A percentile compares a stretch with the other conserved stretches of the same genome.
Evolutionary conservation across 2,113 vertebrate species (phyloP).

Genomic region (Apeltes quadracus): DNA sequence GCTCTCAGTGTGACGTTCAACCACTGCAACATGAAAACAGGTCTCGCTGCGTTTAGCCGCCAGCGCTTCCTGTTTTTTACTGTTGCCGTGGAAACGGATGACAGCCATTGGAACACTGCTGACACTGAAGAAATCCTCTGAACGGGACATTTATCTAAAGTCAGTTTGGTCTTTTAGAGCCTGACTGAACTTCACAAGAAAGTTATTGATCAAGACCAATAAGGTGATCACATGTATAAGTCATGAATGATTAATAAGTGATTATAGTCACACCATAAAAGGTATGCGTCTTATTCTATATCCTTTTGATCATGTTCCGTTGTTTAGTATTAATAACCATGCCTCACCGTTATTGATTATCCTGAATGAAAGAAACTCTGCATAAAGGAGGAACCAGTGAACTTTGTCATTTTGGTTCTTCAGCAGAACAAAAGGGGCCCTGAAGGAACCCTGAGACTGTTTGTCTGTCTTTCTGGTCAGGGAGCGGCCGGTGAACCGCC

Average conservation of each 20-base stretch:
- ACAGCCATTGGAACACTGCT: neutral
- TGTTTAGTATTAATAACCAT: too few relatives aligned
- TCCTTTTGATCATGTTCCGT: too few relatives aligned
- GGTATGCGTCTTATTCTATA: too few relatives aligned
- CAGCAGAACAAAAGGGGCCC: neutral
- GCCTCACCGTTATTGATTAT: too few relatives aligned
- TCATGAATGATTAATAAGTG: too few relatives aligned
- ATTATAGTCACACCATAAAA: too few relatives aligned
- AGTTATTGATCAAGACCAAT: too few relatives aligned
- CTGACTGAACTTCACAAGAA: too few relatives aligned
- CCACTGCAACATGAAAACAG: neutral
- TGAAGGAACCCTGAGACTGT: slow-evolving; percentile 17
- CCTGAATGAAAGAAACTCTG: slow-evolving; percentile 1
- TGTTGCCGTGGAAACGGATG: too few relatives aligned
- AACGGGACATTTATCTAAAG: too few relatives aligned
- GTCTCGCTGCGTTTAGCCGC: neutral
- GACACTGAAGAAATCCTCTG: neutral
- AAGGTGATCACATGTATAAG: too few relatives aligned
- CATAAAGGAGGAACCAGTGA: slow-evolving; percentile 18
- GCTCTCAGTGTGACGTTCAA: neutral
- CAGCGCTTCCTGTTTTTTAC: neutral
- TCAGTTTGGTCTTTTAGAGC: too few relatives aligned
- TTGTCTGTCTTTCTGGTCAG: slow-evolving; percentile 45
- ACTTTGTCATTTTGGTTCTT: neutral
- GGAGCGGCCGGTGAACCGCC: slow-evolving; percentile 61